These are phyloP conservation scores for Heliornis fulica DNA, from an alignment of 2,113 vertebrate species.

Conservation along the genomic window DNA sequence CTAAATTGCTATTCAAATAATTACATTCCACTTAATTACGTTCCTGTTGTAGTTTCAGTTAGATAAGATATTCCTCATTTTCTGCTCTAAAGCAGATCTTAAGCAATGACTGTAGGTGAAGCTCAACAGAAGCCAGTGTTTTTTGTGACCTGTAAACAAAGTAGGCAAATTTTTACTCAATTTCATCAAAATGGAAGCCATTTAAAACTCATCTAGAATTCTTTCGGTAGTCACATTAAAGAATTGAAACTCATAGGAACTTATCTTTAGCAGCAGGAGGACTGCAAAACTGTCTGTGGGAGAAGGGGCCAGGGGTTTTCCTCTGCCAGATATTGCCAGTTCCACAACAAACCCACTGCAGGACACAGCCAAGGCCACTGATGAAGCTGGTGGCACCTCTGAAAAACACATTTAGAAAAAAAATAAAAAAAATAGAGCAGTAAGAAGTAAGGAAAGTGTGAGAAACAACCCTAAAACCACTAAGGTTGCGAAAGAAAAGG, in stretches of 20 bases:
- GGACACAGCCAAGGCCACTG: background rate
- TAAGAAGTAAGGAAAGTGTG: fast-evolving
- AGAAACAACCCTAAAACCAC: background rate
- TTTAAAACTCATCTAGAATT: background rate
- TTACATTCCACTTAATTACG: background rate
- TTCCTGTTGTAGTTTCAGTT: background rate
- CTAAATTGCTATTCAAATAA: background rate
- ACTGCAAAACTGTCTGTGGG: background rate
- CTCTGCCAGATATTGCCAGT: background rate
- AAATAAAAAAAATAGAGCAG: background rate
- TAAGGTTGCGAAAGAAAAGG: fast-evolving
- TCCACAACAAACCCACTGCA: background rate
- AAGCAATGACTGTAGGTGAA: background rate
- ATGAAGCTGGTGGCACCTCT: background rate
- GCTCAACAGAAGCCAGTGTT: background rate
- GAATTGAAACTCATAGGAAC: background rate
- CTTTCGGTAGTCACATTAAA: background rate
- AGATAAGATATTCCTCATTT: background rate
- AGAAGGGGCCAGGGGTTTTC: background rate
- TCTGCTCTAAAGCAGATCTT: background rate
- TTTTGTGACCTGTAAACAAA: background rate
- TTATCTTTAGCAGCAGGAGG: fast-evolving
- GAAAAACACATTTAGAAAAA: background rate
- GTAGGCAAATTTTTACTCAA: background rate
- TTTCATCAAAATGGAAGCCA: background rate